These are phyloP conservation scores for Coremacera marginata DNA, from an alignment of 2,888 invertebrate species.

Conservation along the genomic window DNA sequence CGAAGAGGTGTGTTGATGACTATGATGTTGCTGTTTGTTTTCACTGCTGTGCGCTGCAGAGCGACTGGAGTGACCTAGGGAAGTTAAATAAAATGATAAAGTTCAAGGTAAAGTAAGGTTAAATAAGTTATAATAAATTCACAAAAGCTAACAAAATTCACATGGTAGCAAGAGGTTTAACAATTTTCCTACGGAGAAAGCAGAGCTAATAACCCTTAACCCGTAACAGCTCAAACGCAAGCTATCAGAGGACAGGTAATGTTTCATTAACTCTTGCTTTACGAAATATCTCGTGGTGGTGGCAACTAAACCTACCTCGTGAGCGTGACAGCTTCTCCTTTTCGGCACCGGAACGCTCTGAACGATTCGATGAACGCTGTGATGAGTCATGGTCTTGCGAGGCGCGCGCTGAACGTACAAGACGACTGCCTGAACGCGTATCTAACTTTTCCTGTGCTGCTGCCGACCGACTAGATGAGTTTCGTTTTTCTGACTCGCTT, in stretches of 20 bases:
- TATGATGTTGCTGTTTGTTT: slow-evolving; percentile 35
- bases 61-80: slow-evolving; percentile 65
- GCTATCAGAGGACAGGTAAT: too few relatives aligned
- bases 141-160: too few relatives aligned
- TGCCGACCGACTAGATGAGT: slow-evolving; percentile 27
- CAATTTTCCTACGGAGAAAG: too few relatives aligned
- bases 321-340: slow-evolving; percentile 55
- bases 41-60: slow-evolving; percentile 49
- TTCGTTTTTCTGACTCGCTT: slow-evolving; percentile 43
- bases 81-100: neutral
- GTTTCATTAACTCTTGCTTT: too few relatives aligned
- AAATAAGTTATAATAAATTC: too few relatives aligned
- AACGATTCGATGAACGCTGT: slow-evolving; percentile 47
- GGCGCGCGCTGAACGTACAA: slow-evolving; percentile 45
- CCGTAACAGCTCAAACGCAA: too few relatives aligned
- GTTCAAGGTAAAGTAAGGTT: neutral
- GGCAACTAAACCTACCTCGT: slow-evolving; percentile 52
- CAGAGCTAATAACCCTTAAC: too few relatives aligned
- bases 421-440: slow-evolving; percentile 49
- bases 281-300: too few relatives aligned
- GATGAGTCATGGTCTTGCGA: slow-evolving; percentile 52
- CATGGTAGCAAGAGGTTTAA: too few relatives aligned
- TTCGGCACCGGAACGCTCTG: slow-evolving; percentile 53
- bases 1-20: slow-evolving; percentile 27
- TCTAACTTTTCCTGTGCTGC: slow-evolving; percentile 36